Evolutionary conservation across 2,113 vertebrate species (phyloP), one percentile per base, ranked within the genome.

Genomic region (Barbus barbus): DNA sequence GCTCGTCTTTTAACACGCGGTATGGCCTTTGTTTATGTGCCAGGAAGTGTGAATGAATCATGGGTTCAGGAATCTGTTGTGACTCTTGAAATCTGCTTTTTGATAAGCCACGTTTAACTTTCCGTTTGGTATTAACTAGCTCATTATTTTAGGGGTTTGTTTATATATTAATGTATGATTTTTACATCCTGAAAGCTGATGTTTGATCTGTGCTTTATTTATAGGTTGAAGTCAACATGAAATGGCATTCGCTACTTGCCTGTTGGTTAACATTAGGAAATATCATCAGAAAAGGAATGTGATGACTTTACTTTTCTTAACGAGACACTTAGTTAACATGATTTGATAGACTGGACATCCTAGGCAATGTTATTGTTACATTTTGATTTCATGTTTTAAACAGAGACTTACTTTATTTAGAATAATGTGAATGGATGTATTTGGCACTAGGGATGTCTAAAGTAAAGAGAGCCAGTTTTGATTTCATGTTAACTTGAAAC

Each of bases 1-100:
- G 79, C 74, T 72, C 67, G 31, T 83, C 56, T 75, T 73, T 56
- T 71, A 60, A 33, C 63, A 69, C 33, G 11, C 31, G 76, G 46
- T 53, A 53, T 56, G 28, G 65, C 31, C 65, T 71, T 81, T 71
- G 79, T 77, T 88, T 88, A 81, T 81, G 77, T 84, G 83, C 79
- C 84, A 83, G 60, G 51, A 80, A 44, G 48, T 86, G 76, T 81
- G 81, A 78, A 44, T 69, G 58, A 82, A 71, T 71, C 69, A 81
- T 65, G 46, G 28, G 33, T 63, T 83, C 69, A 24, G 46, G 81
- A 85, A 60, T 75, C 76, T 53, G 67, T n/a, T 36, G 63, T 51
- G 83, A 67, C 41, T 61, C 78, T 81, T 48, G 26, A 83, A 80
- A 76, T 41, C 60, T n/a, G 78, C 31, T 9, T n/a, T 31, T n/a